phyloP scores from a whole-genome alignment of 2,113 vertebrate genomes.

The Cnemophilus loriae region DNA sequence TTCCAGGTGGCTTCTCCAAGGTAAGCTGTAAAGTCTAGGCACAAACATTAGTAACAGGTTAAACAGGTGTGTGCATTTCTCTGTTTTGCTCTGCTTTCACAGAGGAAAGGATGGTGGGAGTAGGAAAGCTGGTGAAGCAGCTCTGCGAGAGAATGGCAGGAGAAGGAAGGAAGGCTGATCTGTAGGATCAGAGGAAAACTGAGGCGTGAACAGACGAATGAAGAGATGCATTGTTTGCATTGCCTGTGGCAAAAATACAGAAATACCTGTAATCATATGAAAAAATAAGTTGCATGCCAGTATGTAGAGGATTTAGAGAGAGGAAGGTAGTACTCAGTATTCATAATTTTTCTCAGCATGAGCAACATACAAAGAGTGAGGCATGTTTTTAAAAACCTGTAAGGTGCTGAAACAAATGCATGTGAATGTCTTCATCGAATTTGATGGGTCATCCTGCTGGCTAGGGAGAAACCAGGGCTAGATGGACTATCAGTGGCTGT shows the following conservation, averaged over 20 bases:
- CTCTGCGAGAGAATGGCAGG: neutral
- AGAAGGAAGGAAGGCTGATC: neutral
- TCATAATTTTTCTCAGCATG: neutral
- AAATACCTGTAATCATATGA: neutral
- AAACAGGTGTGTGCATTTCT: neutral
- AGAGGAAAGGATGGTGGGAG: neutral
- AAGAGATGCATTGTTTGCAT: neutral
- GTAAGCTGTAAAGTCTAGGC: neutral
- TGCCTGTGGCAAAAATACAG: neutral
- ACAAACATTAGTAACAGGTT: neutral
- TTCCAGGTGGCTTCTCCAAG: neutral
- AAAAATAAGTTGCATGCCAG: neutral
- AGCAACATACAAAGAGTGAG: neutral
- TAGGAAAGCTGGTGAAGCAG: neutral
- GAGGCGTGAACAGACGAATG: neutral
- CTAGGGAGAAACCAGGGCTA: neutral
- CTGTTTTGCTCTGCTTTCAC: neutral
- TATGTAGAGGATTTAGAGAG: neutral
- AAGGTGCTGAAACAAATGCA: neutral
- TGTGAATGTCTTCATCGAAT: neutral
- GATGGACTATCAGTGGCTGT: neutral
- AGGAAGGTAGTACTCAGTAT: neutral
- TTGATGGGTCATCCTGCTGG: neutral
- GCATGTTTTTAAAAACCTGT: neutral
- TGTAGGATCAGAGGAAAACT: neutral